phyloP scores from a whole-genome alignment of 2,113 vertebrate genomes.

The Meleagris gallopavo region DNA sequence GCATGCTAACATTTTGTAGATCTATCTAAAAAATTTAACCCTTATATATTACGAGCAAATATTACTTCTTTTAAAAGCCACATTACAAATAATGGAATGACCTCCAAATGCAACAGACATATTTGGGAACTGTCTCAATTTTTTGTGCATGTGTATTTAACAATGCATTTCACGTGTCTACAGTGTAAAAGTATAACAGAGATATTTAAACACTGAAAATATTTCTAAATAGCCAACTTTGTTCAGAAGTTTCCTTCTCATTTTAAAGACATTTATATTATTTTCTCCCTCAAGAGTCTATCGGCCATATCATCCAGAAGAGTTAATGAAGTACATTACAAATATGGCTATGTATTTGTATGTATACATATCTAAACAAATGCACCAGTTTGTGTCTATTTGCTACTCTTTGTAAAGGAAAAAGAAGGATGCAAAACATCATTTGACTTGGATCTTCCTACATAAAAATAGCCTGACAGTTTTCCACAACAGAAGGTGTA shows the following conservation, averaged over 20 bases:
- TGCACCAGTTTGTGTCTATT: fast-evolving
- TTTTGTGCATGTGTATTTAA: background rate
- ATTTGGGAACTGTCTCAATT: background rate
- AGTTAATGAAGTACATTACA: background rate
- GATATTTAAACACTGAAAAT: background rate
- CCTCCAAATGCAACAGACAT: background rate
- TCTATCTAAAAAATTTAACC: background rate
- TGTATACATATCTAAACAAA: background rate
- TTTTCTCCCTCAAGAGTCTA: background rate
- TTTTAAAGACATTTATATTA: background rate
- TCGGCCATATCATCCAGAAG: background rate
- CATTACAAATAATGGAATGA: background rate
- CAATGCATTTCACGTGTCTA: background rate
- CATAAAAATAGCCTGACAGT: background rate
- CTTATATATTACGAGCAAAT: background rate
- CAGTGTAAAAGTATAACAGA: background rate
- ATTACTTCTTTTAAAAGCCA: background rate
- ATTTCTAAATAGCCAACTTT: background rate
- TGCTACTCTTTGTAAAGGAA: background rate
- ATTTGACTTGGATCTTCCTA: background rate
- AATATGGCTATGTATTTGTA: background rate
- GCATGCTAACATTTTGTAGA: background rate
- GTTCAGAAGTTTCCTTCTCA: background rate
- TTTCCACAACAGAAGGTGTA: background rate
- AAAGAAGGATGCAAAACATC: background rate